A percentile compares a stretch with the other conserved stretches of the same genome.
phyloP scores from a whole-genome alignment of 2,888 invertebrate species.

The Strigamia maritima region DNA sequence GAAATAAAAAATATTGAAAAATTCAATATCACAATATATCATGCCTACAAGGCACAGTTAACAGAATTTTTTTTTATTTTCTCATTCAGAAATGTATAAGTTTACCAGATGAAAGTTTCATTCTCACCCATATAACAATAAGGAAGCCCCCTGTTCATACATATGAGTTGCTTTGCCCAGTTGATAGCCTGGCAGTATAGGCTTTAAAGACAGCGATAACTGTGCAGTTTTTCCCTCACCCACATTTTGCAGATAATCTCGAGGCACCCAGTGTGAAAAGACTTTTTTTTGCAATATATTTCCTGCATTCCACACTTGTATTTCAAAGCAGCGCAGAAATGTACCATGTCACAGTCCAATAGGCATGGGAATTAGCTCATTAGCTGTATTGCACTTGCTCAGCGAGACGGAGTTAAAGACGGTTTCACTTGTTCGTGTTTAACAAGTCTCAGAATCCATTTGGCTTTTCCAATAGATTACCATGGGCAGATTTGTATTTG shows the following conservation, averaged over 20 bases:
- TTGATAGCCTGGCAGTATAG: slow-evolving; percentile 10
- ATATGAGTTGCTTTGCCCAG: slow-evolving; percentile 19
- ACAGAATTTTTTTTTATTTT: background rate
- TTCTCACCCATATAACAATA: background rate
- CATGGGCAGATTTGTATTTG: background rate
- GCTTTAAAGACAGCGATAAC: slow-evolving; percentile 34
- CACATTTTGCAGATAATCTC: slow-evolving; percentile 31
- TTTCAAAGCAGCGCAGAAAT: background rate
- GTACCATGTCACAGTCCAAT: background rate
- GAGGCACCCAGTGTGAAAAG: slow-evolving; percentile 21
- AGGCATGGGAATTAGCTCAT: slow-evolving; percentile 28
- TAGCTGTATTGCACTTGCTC: background rate
- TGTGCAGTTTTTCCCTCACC: background rate
- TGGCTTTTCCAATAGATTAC: background rate
- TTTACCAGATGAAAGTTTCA: slow-evolving; percentile 1
- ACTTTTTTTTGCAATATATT: background rate
- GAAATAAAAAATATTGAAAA: background rate
- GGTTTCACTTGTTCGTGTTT: background rate
- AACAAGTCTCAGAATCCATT: background rate
- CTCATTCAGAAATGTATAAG: background rate
- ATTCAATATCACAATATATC: slow-evolving; percentile 18
- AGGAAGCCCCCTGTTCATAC: slow-evolving; percentile 27
- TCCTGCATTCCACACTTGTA: background rate
- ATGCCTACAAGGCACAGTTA: background rate
- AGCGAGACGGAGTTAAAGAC: slow-evolving; percentile 15